Conservation (phyloP, 92 coral and sea anemone genomes). For the Umimayanthus kanabou region DNA sequence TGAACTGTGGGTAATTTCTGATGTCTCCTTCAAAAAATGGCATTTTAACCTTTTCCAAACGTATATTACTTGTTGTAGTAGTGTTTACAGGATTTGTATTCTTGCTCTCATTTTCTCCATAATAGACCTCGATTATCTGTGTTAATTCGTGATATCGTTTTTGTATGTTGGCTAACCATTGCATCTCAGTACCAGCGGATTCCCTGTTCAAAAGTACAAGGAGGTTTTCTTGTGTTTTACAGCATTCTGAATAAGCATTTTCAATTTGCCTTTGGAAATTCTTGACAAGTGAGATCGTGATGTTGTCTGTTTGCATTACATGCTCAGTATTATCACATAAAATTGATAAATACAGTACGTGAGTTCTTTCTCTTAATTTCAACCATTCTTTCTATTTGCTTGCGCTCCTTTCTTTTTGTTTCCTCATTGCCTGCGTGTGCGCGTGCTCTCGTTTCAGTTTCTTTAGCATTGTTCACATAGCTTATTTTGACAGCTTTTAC, state of each 20-base stretch:
- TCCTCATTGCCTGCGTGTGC: no score
- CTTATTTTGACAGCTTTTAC: no score
- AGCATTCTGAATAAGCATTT: background rate
- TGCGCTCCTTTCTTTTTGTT: no score
- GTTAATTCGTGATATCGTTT: background rate
- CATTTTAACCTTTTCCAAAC: slow-evolving; percentile 43
- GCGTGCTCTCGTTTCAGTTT: no score
- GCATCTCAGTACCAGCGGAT: background rate
- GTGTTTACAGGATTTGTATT: background rate
- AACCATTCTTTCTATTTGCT: no score
- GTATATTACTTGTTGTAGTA: background rate
- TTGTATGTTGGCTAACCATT: background rate
- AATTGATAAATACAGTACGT: background rate
- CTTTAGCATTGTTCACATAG: no score
- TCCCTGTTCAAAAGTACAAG: background rate
- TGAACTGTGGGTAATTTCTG: slow-evolving; percentile 31
- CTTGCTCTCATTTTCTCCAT: background rate
- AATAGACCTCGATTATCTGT: background rate
- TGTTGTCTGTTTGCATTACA: background rate
- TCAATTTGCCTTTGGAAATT: background rate
- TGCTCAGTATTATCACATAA: background rate
- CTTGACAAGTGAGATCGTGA: background rate
- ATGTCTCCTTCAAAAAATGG: slow-evolving; percentile 28
- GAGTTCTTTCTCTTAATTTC: no score
- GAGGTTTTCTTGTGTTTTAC: background rate